Evolutionary conservation across 2,797 vertebrate species (phyloP).

Genomic region (Bovichtus diacanthus): DNA sequence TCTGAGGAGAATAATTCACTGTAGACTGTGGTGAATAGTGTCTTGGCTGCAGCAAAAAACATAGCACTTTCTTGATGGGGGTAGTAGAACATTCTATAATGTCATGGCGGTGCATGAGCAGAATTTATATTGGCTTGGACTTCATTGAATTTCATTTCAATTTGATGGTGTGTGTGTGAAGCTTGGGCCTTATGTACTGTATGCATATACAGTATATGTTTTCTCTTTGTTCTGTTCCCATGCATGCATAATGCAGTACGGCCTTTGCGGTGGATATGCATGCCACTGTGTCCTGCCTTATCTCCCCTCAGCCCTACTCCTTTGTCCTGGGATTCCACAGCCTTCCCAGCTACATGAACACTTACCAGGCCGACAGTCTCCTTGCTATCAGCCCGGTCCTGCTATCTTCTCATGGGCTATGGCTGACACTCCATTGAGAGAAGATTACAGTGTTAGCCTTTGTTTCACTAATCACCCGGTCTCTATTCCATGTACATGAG

Average conservation of each 20-base stretch:
- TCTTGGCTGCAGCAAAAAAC: neutral
- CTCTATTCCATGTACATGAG: conserved; percentile 60
- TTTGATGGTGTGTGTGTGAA: neutral
- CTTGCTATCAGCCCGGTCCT: conserved; percentile 29
- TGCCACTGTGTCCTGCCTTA: conserved; percentile 40
- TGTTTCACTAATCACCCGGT: conserved; percentile 71
- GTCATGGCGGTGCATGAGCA: fast-evolving
- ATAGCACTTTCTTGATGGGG: neutral
- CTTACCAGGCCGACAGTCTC: conserved; percentile 32
- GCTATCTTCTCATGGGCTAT: conserved; percentile 62
- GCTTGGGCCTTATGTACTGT: conserved; percentile 15
- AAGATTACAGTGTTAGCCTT: conserved; percentile 72
- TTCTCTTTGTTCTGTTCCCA: conserved; percentile 47
- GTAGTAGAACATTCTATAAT: neutral
- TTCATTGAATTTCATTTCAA: conserved; percentile 3
- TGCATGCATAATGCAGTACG: conserved; percentile 29
- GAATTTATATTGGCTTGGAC: neutral
- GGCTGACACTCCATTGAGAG: conserved; percentile 62
- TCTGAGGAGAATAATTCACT: neutral
- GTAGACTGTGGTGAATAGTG: neutral
- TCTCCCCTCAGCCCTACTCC: conserved; percentile 39
- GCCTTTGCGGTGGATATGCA: conserved; percentile 27
- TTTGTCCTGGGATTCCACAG: conserved; percentile 59
- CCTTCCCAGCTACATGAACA: conserved; percentile 41
- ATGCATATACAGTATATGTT: conserved; percentile 15